Evolutionary conservation across 1,140 invertebrate genomes (phyloP), one percentile per base, ranked within the genome.

Genomic region (Diabrotica undecimpunctata): DNA sequence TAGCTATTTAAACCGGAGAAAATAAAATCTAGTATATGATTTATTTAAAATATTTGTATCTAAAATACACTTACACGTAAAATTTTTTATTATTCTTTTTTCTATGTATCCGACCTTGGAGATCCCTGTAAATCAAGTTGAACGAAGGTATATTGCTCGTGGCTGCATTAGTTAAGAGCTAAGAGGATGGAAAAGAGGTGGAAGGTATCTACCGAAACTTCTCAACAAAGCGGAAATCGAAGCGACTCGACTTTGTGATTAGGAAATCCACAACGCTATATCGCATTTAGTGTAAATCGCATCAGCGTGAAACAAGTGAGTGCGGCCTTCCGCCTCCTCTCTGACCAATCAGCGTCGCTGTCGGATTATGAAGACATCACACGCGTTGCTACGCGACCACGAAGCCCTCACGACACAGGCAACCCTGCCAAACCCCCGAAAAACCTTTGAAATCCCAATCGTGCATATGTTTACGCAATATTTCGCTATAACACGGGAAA

Each of bases 291-390:
- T 64, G 66, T 63, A 72, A 73, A 70, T 72, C 68, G 66, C 64
- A 69, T 73, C 65, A 70, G 68, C 72, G 70, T 73, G 72, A 73
- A 73, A 73, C 70, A 68, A 72, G 68, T 64, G 64, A 67, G 65
- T 54, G 66, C 67, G 61, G 61, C 69, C 67, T 66, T 67, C 68
- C 64, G 69, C 68, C 64, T 66, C 66, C 70, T 54, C 68, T 69
- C 74, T 72, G 75, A 75, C 75, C 75, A 76, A 76, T 76, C 74
- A 74, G 74, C 75, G 72, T 61, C 68, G 72, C 67, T 70, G 71
- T 67, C 71, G 73, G 72, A 73, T 76, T 76, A 76, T 76, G 74
- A 76, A 75, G 75, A 76, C 75, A 75, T 76, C 74, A 75, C 69
- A 71, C 72, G 72, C 74, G 75, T 76, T 76, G 75, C 75, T 74